Conservation (phyloP, 2,113 vertebrate genomes). For the Vanacampus margaritifer region DNA sequence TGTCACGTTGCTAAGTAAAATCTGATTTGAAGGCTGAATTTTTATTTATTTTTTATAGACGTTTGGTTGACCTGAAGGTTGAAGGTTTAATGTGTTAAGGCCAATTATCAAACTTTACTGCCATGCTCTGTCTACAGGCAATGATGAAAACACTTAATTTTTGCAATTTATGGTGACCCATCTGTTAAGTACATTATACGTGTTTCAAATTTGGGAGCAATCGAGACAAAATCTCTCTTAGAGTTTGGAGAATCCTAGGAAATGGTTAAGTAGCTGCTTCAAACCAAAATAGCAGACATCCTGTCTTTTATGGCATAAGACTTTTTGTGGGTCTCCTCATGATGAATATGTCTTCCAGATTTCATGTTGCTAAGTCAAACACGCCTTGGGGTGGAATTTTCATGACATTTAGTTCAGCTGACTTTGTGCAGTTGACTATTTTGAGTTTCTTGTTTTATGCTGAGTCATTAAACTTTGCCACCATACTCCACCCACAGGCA, state of each 20-base stretch:
- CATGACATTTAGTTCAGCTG: background rate
- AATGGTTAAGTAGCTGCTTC: background rate
- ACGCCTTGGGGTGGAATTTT: background rate
- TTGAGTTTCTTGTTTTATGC: background rate
- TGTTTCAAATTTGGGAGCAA: no score
- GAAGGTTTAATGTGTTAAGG: no score
- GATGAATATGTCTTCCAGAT: background rate
- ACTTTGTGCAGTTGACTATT: background rate
- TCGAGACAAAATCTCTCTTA: no score
- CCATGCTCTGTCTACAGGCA: no score
- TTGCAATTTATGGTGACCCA: no score
- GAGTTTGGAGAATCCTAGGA: no score
- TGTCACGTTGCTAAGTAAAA: no score
- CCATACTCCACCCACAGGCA: background rate
- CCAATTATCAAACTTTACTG: no score
- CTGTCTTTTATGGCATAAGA: background rate
- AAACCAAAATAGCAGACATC: background rate
- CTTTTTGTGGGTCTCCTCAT: background rate
- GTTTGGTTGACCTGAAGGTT: no score
- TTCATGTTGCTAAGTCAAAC: background rate
- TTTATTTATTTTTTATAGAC: no score
- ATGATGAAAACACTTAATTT: no score
- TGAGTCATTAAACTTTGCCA: background rate
- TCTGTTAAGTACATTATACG: no score
- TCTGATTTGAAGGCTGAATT: background rate